These are phyloP conservation scores for Scaptomyza reducta DNA, from an alignment of 2,888 invertebrate species.

Conservation along the genomic window DNA sequence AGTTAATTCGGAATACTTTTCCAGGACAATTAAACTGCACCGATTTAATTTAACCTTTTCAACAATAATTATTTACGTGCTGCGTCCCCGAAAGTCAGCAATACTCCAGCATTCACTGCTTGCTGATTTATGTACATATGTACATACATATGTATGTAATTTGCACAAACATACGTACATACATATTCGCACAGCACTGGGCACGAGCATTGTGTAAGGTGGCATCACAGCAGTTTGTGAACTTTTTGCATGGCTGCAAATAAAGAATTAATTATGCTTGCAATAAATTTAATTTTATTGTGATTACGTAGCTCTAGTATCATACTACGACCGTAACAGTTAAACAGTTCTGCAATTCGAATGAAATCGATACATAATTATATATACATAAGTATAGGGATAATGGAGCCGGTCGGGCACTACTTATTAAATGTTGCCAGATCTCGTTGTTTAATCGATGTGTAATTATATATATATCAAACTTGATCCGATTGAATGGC, in stretches of 20 bases:
- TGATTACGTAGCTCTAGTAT: conserved; percentile 2
- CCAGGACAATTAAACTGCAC: not conserved
- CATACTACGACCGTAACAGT: not conserved
- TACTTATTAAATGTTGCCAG: not conserved
- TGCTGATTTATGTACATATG: not conserved
- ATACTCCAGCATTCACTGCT: not conserved
- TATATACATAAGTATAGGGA: not conserved
- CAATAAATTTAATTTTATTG: conserved; percentile 7
- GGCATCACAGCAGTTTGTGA: conserved; percentile 5
- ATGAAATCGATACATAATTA: not conserved
- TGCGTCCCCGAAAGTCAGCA: not conserved
- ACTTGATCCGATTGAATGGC: no score
- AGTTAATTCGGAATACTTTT: not conserved
- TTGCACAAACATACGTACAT: no score
- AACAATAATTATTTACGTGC: not conserved
- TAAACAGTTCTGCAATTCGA: not conserved
- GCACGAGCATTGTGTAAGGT: not conserved
- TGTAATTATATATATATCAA: not conserved
- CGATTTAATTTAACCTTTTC: not conserved
- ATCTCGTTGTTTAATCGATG: not conserved
- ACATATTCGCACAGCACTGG: not conserved
- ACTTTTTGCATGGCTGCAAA: not conserved
- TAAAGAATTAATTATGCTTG: conserved; percentile 16
- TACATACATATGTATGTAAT: no score
- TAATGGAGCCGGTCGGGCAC: not conserved